These are phyloP conservation scores for Eumaeus atala DNA, from an alignment of 1,140 invertebrate genomes.

Conservation along the genomic window DNA sequence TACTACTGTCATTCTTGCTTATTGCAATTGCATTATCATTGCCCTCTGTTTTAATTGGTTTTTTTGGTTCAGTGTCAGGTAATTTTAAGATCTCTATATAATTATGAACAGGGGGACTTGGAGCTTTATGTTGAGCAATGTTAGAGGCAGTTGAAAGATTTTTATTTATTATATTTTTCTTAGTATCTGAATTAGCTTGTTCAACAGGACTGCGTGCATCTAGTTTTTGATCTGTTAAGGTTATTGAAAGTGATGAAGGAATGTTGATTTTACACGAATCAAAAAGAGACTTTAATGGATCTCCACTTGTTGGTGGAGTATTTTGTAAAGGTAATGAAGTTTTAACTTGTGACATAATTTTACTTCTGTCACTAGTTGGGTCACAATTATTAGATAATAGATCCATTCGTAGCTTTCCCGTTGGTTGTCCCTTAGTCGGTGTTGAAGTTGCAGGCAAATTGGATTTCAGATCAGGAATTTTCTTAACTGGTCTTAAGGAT, in stretches of 20 bases:
- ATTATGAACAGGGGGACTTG: slow-evolving; percentile 74
- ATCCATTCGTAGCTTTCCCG: slow-evolving; percentile 64
- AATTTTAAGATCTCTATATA: slow-evolving; percentile 77
- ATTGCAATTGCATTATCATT: slow-evolving; percentile 37
- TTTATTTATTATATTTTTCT: slow-evolving; percentile 58
- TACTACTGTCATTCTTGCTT: slow-evolving; percentile 37
- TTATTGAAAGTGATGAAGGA: slow-evolving; percentile 76
- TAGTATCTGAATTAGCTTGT: slow-evolving; percentile 36
- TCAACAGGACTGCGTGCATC: slow-evolving; percentile 48
- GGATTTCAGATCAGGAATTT: slow-evolving; percentile 63
- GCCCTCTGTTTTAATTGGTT: slow-evolving; percentile 36
- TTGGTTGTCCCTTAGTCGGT: slow-evolving; percentile 42
- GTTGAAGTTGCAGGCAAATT: slow-evolving; percentile 33
- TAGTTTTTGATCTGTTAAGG: slow-evolving; percentile 73
- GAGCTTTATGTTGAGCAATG: slow-evolving; percentile 51
- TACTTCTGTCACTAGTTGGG: slow-evolving; percentile 61
- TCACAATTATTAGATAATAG: slow-evolving; percentile 66
- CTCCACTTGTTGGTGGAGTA: slow-evolving; percentile 44
- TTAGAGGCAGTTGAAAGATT: slow-evolving; percentile 43
- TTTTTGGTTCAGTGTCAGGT: slow-evolving; percentile 65
- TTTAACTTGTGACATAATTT: slow-evolving; percentile 65
- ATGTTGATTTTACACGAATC: slow-evolving; percentile 77
- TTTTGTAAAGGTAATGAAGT: slow-evolving; percentile 41
- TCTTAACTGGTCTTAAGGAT: slow-evolving; percentile 44
- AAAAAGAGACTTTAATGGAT: slow-evolving; percentile 74